phyloP scores from a whole-genome alignment of 2,797 vertebrate species.

The Betta splendens region DNA sequence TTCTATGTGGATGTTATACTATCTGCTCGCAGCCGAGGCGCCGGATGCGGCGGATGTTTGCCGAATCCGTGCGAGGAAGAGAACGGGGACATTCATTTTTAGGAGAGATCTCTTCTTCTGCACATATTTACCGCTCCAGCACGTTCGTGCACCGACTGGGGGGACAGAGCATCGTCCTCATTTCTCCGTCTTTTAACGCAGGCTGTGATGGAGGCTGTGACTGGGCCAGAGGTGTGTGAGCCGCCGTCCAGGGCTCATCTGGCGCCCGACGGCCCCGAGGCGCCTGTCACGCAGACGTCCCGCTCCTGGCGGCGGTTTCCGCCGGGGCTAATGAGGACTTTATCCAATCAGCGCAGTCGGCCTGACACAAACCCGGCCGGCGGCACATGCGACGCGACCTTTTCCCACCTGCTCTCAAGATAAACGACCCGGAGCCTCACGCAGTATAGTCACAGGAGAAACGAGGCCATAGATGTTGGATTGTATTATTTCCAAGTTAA shows the following conservation, averaged over 20 bases:
- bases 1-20: constrained; percentile 51
- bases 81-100: constrained; percentile 10
- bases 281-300: constrained; percentile 62
- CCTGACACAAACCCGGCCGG: constrained; percentile 56
- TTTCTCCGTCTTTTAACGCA: constrained; percentile 34
- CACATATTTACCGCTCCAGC: not conserved
- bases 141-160: constrained; percentile 1
- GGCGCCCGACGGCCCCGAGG: constrained; percentile 54
- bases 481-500: constrained; percentile 48
- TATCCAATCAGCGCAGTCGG: constrained; percentile 74
- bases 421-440: constrained; percentile 51
- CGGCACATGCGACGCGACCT: constrained; percentile 61
- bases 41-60: constrained; percentile 54
- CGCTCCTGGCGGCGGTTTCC: constrained; percentile 56
- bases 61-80: constrained; percentile 15
- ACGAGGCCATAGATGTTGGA: constrained; percentile 38
- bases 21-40: constrained; percentile 40
- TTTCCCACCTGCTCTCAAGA: constrained; percentile 68
- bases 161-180: constrained; percentile 30
- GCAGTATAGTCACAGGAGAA: constrained; percentile 50
- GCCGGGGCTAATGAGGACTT: constrained; percentile 69
- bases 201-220: constrained; percentile 41
- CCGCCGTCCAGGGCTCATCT: constrained; percentile 63
- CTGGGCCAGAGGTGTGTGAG: constrained; percentile 44
- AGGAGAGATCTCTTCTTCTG: not conserved